Evolutionary conservation across 2,797 vertebrate species (phyloP).

Genomic region (Diplodus sargus): DNA sequence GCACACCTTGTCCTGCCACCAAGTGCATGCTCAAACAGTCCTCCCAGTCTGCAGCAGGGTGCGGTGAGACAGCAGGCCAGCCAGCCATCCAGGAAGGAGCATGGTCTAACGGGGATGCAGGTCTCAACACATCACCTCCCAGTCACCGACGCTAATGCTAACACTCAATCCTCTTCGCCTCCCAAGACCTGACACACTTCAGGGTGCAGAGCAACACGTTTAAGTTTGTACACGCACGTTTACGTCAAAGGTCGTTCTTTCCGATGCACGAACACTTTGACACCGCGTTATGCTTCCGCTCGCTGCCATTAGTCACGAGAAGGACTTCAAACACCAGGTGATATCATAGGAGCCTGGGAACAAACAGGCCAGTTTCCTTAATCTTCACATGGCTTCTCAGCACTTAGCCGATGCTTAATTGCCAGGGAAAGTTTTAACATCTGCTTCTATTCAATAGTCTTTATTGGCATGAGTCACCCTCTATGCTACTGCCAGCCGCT

Average conservation of each 20-base stretch:
- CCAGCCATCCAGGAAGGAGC: constrained; percentile 62
- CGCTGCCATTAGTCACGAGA: constrained; percentile 63
- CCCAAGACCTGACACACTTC: constrained; percentile 38
- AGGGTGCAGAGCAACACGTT: constrained; percentile 50
- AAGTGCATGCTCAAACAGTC: constrained; percentile 73
- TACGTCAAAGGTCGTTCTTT: constrained; percentile 46
- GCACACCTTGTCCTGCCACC: constrained; percentile 50
- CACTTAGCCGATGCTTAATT: constrained; percentile 71
- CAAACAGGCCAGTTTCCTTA: constrained; percentile 68
- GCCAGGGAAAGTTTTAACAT: constrained; percentile 78
- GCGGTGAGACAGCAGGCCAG: constrained; percentile 63
- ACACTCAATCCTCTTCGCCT: constrained; percentile 48
- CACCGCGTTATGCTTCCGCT: constrained; percentile 50
- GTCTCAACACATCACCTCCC: constrained; percentile 79
- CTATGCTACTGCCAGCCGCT: constrained; percentile 73
- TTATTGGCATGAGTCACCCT: constrained; percentile 82
- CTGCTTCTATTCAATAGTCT: constrained; percentile 82
- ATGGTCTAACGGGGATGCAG: constrained; percentile 67
- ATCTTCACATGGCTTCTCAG: constrained; percentile 75
- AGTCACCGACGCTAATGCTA: constrained; percentile 60
- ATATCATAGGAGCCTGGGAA: constrained; percentile 77
- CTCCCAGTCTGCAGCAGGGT: constrained; percentile 57
- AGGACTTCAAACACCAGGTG: constrained; percentile 78
- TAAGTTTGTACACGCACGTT: constrained; percentile 43
- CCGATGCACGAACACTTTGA: constrained; percentile 28